Conservation (phyloP, 2,797 vertebrate species). For the Gila robusta region DNA sequence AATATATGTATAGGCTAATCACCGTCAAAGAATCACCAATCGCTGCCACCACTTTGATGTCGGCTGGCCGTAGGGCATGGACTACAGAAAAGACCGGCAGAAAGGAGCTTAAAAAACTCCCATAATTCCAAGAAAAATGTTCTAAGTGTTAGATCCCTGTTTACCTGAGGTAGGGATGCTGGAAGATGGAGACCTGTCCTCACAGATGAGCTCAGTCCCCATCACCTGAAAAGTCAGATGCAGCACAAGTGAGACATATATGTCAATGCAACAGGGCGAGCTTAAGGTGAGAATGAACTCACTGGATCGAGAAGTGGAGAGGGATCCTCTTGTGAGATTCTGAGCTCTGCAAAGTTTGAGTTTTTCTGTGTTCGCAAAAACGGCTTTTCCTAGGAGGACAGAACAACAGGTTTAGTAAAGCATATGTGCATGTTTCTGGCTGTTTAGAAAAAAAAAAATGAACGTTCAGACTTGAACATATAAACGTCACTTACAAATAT, state of each 20-base stretch:
- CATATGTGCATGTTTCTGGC: not conserved
- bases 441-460: not conserved
- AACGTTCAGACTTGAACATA: not conserved
- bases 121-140: not conserved
- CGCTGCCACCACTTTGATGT: conserved; percentile 89
- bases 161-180: conserved; percentile 75
- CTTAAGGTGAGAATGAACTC: conserved; percentile 49
- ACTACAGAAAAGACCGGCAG: conserved; percentile 75
- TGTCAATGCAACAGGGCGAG: not conserved
- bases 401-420: conserved; percentile 2
- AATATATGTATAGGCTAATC: conserved; percentile 63
- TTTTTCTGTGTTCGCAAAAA: conserved; percentile 76
- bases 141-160: not conserved
- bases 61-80: conserved; percentile 87
- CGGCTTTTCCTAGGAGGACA: conserved; percentile 69
- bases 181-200: conserved; percentile 71
- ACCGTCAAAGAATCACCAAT: conserved; percentile 95
- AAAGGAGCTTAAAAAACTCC: conserved; percentile 29
- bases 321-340: not conserved
- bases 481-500: not conserved
- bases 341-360: conserved; percentile 44
- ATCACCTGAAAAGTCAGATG: conserved; percentile 65
- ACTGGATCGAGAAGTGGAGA: conserved; percentile 61
- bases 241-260: not conserved
- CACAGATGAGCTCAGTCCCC: conserved; percentile 75